phyloP scores from a whole-genome alignment of 1,140 invertebrate genomes.

The Metopolophium dirhodum region DNA sequence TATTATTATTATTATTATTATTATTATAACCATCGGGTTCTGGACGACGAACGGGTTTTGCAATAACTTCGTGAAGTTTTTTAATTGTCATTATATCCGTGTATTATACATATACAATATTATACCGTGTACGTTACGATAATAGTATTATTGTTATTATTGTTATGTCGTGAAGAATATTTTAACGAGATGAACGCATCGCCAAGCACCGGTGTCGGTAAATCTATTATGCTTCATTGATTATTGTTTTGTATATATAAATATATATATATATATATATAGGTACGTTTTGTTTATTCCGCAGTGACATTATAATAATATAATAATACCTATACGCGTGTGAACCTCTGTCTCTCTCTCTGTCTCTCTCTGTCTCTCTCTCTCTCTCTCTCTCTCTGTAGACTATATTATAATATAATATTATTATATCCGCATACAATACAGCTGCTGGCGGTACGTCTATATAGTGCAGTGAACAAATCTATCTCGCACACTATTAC shows the following conservation, averaged over 20 bases:
- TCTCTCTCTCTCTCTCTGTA: too few species aligned
- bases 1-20: too few species aligned
- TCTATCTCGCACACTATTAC: too few species aligned
- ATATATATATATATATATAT: too few species aligned
- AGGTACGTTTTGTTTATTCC: neutral
- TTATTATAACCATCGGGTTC: neutral
- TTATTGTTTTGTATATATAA: neutral
- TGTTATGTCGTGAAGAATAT: neutral
- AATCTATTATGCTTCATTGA: neutral
- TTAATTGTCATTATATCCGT: neutral
- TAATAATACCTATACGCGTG: neutral
- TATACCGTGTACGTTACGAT: too few species aligned
- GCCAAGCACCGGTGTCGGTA: neutral
- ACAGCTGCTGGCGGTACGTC: too few species aligned
- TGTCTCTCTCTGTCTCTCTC: too few species aligned
- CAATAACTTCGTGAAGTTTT: neutral
- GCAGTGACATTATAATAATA: neutral
- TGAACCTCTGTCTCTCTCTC: neutral
- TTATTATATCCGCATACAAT: too few species aligned
- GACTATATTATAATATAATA: too few species aligned
- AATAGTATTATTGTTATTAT: neutral
- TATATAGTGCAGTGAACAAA: too few species aligned
- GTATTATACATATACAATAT: neutral
- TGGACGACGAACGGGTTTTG: neutral
- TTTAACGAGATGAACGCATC: neutral